Evolutionary conservation across 2,888 invertebrate genomes (phyloP), one percentile per base, ranked within the genome.

Genomic region (Noctua fimbriata): DNA sequence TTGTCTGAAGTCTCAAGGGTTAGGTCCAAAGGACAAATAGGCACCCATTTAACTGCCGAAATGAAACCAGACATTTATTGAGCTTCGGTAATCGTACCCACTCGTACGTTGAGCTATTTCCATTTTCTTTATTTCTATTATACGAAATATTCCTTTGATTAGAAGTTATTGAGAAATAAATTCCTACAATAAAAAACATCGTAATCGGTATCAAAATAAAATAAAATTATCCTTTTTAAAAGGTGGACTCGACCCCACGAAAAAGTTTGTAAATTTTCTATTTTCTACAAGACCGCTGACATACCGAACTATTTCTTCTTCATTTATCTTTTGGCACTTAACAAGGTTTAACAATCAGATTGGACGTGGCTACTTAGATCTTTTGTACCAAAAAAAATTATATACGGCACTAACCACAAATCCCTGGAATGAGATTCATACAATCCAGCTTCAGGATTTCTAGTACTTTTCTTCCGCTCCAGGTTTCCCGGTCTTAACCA

Each of bases 231-330:
- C 14, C 6, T 60, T 76, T 66, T 36, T 32, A 60, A 85, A 44
- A 58, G 24, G 24, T 1, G 47, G 16, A 47, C 16, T 66, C n/a
- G 7, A 55, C 47, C 16, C 28, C 36, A 21, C 60, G n/a, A 16
- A 32, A 32, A n/a, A 18, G 24, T 24, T 58, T 66, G 73, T 71
- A 63, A 71, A 71, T 74, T 52, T 55, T 41, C 44, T 10, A 67
- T 55, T 82, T 74, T 28, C n/a, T 47, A 47, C 69, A 36, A 80
- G 28, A 70, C 24, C 1, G 32, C 47, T 65, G 58, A 66, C 32
- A 12, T 58, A 36, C 7, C 21, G 18, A 44, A 49, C 32, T n/a
- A 63, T 86, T 58, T 69, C 47, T 73, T 41, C 32, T 44, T 49
- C 12, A 49, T 73, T 67, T 60, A 44, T 78, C 28, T 83, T 5